Conservation (phyloP, 2,888 invertebrate genomes). For the Rhingia campestris region DNA sequence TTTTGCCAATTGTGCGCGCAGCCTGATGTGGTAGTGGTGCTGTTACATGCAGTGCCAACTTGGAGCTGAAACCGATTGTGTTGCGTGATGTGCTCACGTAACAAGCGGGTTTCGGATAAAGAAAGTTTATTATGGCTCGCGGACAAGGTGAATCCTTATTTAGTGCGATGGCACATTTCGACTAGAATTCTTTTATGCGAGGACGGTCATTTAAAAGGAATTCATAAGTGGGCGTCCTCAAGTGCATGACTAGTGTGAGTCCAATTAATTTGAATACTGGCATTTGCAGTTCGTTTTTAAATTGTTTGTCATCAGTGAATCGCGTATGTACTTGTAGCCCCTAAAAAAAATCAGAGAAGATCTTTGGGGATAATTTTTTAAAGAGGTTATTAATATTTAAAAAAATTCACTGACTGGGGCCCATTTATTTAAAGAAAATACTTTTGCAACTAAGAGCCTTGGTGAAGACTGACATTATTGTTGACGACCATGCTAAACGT, state of each 20-base stretch:
- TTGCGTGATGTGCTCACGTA: slow-evolving; percentile 63
- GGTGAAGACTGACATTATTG: too few relatives aligned
- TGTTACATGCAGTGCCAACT: slow-evolving; percentile 12
- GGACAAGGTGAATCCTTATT: slow-evolving; percentile 65
- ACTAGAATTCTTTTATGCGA: slow-evolving; percentile 27
- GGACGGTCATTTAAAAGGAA: slow-evolving; percentile 13
- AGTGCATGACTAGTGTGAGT: neutral
- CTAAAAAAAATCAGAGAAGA: too few relatives aligned
- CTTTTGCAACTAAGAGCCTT: too few relatives aligned
- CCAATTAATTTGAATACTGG: slow-evolving; percentile 2
- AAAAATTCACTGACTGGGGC: too few relatives aligned
- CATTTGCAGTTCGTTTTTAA: neutral
- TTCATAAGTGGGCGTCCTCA: neutral
- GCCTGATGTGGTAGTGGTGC: neutral
- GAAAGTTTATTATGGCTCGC: slow-evolving; percentile 62
- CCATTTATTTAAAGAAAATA: too few relatives aligned
- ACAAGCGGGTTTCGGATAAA: slow-evolving; percentile 60
- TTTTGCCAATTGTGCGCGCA: slow-evolving; percentile 39
- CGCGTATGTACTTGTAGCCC: neutral
- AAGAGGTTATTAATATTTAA: too few relatives aligned
- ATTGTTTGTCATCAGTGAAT: neutral
- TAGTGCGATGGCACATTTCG: slow-evolving; percentile 58
- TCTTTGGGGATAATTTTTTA: too few relatives aligned
- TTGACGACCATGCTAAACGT: too few relatives aligned
- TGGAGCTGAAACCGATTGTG: slow-evolving; percentile 40